Percentiles rank a stretch among this genome's conserved stretches.
phyloP scores from a whole-genome alignment of 2,888 invertebrate genomes.

The Drosophila pseudotalamancana region DNA sequence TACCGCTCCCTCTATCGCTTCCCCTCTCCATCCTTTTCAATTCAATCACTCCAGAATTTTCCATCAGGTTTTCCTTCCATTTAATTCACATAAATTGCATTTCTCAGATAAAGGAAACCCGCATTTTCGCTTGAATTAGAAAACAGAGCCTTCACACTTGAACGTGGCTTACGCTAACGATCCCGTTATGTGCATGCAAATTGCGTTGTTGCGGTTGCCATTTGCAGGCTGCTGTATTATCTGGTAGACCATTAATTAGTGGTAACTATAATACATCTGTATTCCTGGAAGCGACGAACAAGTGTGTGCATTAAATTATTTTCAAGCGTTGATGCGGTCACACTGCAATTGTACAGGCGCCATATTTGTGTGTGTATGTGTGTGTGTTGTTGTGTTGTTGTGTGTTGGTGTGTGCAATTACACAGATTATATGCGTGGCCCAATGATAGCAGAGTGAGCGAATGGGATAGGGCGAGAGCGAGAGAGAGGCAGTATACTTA shows the following conservation, averaged over 20 bases:
- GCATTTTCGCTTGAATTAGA: neutral
- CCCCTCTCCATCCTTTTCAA: too few species aligned
- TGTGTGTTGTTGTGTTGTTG: neutral
- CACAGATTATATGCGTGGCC: conserved; percentile 13
- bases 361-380: neutral
- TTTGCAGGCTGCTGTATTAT: conserved; percentile 14
- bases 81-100: too few species aligned
- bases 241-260: conserved; percentile 27
- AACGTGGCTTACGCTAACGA: neutral
- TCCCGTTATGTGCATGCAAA: conserved; percentile 13
- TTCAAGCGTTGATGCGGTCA: conserved; percentile 28
- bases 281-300: neutral
- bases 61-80: too few species aligned
- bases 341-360: conserved; percentile 34
- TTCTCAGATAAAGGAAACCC: too few species aligned
- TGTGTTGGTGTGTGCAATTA: conserved; percentile 1
- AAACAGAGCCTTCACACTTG: neutral
- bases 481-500: neutral
- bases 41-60: too few species aligned
- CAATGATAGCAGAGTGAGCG: neutral
- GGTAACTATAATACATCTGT: neutral
- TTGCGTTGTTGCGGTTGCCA: conserved; percentile 10
- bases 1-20: too few species aligned
- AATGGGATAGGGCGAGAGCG: neutral
- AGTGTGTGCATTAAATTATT: conserved; percentile 33